phyloP scores from a whole-genome alignment of 1,140 invertebrate genomes.

The Eriocheir sinensis region DNA sequence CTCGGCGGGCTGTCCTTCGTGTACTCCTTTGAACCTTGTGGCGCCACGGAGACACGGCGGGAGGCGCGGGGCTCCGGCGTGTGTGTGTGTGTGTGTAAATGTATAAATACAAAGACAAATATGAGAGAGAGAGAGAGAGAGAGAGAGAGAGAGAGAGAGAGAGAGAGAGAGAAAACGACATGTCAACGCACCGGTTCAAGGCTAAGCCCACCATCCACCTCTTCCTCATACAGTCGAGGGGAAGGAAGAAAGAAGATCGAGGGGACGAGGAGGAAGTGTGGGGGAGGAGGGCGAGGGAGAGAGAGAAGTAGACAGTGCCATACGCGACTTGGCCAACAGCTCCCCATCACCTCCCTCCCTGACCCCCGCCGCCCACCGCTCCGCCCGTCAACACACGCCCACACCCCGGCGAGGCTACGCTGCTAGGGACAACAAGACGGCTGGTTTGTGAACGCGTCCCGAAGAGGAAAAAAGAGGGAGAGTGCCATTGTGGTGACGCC shows the following conservation, averaged over 20 bases:
- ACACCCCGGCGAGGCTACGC: neutral
- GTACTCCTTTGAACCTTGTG: slow-evolving; percentile 23
- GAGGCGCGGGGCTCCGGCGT: neutral
- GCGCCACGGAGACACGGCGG: neutral
- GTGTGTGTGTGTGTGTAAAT: neutral
- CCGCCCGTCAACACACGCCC: neutral
- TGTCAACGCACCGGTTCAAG: slow-evolving; percentile 66
- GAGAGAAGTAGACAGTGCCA: slow-evolving; percentile 26
- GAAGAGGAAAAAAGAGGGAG: neutral
- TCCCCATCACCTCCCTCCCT: neutral
- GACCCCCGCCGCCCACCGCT: neutral
- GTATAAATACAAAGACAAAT: neutral
- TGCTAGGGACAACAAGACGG: slow-evolving; percentile 1
- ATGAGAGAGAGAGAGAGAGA: slow-evolving; percentile 3
- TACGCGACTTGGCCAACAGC: neutral
- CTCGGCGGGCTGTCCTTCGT: slow-evolving; percentile 21
- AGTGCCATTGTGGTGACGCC: neutral
- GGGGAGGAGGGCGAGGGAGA: slow-evolving; percentile 7
- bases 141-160: neutral
- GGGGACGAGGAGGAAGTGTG: neutral
- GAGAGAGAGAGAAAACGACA: slow-evolving; percentile 1
- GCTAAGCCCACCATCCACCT: slow-evolving; percentile 58
- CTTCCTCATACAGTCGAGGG: slow-evolving; percentile 37
- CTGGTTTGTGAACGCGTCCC: neutral
- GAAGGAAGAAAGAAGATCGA: slow-evolving; percentile 19